Evolutionary conservation across 2,888 invertebrate species (phyloP).

Genomic region (Busseola fusca): DNA sequence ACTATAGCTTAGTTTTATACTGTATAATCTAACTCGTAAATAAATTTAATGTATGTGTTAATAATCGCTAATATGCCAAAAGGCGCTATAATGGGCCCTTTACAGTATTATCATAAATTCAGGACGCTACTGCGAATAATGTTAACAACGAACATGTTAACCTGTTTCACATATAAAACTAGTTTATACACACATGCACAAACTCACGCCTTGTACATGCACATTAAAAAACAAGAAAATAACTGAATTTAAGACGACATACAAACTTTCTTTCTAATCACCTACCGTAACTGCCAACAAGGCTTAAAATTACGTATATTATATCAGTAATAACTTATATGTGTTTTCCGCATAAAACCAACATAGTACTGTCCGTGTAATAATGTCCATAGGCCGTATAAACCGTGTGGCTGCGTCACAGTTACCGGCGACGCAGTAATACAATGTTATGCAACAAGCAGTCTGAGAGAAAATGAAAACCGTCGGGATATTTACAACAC

Average conservation of each 20-base stretch:
- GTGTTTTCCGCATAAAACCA: conserved; percentile 20
- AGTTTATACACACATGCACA: not conserved
- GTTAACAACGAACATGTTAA: conserved; percentile 4
- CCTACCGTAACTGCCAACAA: conserved; percentile 19
- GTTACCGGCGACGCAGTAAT: conserved; percentile 32
- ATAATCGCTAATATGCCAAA: not conserved
- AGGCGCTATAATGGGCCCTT: conserved; percentile 13
- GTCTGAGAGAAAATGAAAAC: conserved; percentile 64
- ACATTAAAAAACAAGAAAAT: not conserved
- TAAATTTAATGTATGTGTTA: not conserved
- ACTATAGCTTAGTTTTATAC: not conserved
- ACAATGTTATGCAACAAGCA: conserved; percentile 52
- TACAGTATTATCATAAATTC: not conserved
- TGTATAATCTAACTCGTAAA: not conserved
- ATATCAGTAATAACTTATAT: conserved; percentile 29
- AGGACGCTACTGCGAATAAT: not conserved
- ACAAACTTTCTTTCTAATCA: conserved; percentile 35
- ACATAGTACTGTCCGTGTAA: no score
- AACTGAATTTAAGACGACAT: conserved; percentile 1
- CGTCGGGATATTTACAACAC: conserved; percentile 52
- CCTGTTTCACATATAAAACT: not conserved
- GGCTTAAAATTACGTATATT: conserved; percentile 25
- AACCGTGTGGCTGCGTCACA: conserved; percentile 36
- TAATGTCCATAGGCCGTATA: conserved; percentile 52
- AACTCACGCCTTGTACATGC: not conserved